A percentile compares a stretch with the other conserved stretches of the same genome.
These are phyloP conservation scores for Cebidichthys violaceus DNA, from an alignment of 2,113 vertebrate species.

Conservation along the genomic window DNA sequence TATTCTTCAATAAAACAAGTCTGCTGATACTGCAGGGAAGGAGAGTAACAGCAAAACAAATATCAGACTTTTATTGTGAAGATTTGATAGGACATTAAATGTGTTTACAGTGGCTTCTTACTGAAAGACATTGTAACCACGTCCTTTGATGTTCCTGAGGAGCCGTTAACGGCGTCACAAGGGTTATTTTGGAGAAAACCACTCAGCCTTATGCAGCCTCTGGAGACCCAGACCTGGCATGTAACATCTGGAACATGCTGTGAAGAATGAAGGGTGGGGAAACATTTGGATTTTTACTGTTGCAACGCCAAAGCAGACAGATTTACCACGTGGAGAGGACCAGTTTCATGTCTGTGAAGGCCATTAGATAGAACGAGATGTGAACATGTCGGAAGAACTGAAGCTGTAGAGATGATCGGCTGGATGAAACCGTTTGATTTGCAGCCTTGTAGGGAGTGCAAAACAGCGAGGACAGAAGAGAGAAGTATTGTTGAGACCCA, in stretches of 20 bases:
- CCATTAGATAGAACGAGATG: slow-evolving; percentile 17
- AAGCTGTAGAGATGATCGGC: slow-evolving; percentile 7
- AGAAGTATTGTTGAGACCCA: slow-evolving; percentile 1
- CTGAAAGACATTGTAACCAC: neutral
- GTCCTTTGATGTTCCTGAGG: neutral
- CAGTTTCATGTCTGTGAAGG: slow-evolving; percentile 19
- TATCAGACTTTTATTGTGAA: too few species aligned
- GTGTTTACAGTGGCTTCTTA: neutral
- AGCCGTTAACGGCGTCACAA: neutral
- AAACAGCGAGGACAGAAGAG: neutral
- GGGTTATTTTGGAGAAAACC: slow-evolving; percentile 13
- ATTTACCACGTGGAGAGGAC: slow-evolving; percentile 24
- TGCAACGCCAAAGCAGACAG: slow-evolving; percentile 8
- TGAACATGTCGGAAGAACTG: slow-evolving; percentile 23
- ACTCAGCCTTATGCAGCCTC: neutral
- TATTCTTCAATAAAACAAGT: neutral
- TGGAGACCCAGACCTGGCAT: neutral
- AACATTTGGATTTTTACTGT: neutral
- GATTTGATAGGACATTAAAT: neutral
- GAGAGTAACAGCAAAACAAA: too few species aligned
- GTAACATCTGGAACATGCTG: slow-evolving; percentile 23
- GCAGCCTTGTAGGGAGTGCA: slow-evolving; percentile 12
- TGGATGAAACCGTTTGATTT: slow-evolving; percentile 52
- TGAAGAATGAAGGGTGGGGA: neutral
- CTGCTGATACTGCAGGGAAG: too few species aligned